phyloP scores from a whole-genome alignment of 2,888 invertebrate species.

The Euzophera pinguis region DNA sequence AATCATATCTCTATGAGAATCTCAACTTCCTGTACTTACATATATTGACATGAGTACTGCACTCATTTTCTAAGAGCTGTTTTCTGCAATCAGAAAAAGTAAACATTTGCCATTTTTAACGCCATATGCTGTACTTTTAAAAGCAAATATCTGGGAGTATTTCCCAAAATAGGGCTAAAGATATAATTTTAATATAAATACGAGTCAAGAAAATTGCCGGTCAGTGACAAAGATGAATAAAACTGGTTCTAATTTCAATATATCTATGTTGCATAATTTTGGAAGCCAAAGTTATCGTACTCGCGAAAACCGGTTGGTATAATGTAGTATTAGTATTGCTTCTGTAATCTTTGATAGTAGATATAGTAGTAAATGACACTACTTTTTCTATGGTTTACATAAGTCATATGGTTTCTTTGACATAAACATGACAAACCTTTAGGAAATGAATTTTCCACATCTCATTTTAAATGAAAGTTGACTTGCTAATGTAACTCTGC shows the following conservation, averaged over 20 bases:
- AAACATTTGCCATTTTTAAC: too few relatives aligned
- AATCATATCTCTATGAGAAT: not conserved
- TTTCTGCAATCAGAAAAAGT: not conserved
- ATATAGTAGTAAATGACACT: not conserved
- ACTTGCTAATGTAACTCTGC: too few relatives aligned
- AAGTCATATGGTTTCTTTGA: too few relatives aligned
- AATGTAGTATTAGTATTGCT: too few relatives aligned
- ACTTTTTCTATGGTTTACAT: not conserved
- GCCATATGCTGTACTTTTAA: too few relatives aligned
- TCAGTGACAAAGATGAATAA: conserved; percentile 3
- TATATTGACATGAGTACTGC: not conserved
- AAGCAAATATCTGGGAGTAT: too few relatives aligned
- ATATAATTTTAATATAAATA: too few relatives aligned
- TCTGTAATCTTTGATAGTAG: too few relatives aligned
- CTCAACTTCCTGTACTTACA: not conserved
- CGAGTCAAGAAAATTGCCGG: not conserved
- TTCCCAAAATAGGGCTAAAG: too few relatives aligned
- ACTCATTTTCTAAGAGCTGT: not conserved
- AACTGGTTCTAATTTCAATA: not conserved
- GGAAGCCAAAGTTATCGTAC: not conserved
- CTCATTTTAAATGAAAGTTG: too few relatives aligned
- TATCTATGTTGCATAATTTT: conserved; percentile 2
- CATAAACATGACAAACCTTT: not conserved
- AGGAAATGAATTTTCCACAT: not conserved
- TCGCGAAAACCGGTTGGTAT: not conserved